Base-by-base conservation (phyloP, 2,888 invertebrate genomes). In the Cosmorhoe ocellata region DNA sequence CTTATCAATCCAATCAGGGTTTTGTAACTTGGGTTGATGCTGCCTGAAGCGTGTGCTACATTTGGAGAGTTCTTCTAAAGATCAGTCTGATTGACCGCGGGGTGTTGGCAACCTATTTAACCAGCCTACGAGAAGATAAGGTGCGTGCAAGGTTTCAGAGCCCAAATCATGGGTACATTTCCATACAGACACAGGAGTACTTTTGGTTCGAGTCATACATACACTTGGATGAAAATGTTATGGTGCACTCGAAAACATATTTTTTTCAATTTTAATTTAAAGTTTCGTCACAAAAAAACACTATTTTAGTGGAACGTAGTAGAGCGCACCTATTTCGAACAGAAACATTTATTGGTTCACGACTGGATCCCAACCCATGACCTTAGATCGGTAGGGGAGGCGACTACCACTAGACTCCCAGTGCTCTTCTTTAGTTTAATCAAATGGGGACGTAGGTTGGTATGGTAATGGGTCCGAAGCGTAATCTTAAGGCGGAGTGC, bases 81-180 rank as follows among this genome's bases (percentile, higher is more conserved):
- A 61, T 61, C 56, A 66, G 63, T 75, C 76, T 76, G 76, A 58
- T 49, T 62, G 59, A 59, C 81, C 65, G 61, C 58, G 71, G 63
- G 70, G 71, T 68, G 61, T 66, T 63, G 62, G 66, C 70, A 67
- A 69, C 67, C 75, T 78, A 83, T 84, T 84, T 79, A 83, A 71
- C 71, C 58, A 61, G 65, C 68, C 73, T 69, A 71, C n/a, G n/a
- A n/a, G n/a, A 33, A 6, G 7, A 30, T 10, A 37, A n/a, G n/a
- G n/a, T 5, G 68, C 61, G 63, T 56, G 59, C 47, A 59, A 63
- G 50, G 51, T 52, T 30, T 30, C 2, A 31, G 10, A 28, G 14
- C 1, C 18, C 28, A 10, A 10, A 3, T 24, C 12, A 24, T 24
- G 10, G 27, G 5, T 7, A n/a, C 11, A 36, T 30, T 27, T 14